These are phyloP conservation scores for Creontiades dilutus DNA, from an alignment of 2,888 invertebrate species.

Conservation along the genomic window DNA sequence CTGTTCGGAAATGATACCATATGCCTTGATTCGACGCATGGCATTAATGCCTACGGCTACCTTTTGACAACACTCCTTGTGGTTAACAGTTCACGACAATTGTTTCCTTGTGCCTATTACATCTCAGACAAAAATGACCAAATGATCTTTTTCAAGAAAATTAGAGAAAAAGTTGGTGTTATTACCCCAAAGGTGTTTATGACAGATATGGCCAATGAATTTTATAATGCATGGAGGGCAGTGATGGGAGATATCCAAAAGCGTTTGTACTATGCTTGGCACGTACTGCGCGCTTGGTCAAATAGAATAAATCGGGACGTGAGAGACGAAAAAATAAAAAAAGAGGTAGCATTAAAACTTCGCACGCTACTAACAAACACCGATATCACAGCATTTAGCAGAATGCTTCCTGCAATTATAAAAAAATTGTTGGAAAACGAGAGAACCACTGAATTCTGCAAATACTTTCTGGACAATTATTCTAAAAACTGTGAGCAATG, in stretches of 20 bases:
- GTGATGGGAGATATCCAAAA: slow-evolving; percentile 65
- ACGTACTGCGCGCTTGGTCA: slow-evolving; percentile 74
- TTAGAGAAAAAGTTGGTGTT: slow-evolving; percentile 52
- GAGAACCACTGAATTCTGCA: neutral
- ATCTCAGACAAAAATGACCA: slow-evolving; percentile 25
- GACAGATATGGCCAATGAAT: slow-evolving; percentile 66
- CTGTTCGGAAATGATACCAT: neutral
- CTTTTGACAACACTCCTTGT: slow-evolving; percentile 26
- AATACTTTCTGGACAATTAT: neutral
- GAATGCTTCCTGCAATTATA: neutral
- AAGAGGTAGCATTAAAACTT: neutral
- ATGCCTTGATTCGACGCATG: slow-evolving; percentile 41
- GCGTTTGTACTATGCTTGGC: slow-evolving; percentile 52
- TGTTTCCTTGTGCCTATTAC: slow-evolving; percentile 17
- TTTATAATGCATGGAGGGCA: slow-evolving; percentile 70
- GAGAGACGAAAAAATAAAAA: neutral
- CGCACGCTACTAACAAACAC: neutral
- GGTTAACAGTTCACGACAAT: neutral
- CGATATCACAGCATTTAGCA: neutral
- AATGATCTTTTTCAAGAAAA: neutral
- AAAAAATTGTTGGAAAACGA: neutral
- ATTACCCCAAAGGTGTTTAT: slow-evolving; percentile 64
- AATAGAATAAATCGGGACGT: neutral
- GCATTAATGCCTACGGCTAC: slow-evolving; percentile 13
- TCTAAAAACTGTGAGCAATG: slow-evolving; percentile 16